These are phyloP conservation scores for Agelastica alni DNA, from an alignment of 2,888 invertebrate genomes.

Conservation along the genomic window DNA sequence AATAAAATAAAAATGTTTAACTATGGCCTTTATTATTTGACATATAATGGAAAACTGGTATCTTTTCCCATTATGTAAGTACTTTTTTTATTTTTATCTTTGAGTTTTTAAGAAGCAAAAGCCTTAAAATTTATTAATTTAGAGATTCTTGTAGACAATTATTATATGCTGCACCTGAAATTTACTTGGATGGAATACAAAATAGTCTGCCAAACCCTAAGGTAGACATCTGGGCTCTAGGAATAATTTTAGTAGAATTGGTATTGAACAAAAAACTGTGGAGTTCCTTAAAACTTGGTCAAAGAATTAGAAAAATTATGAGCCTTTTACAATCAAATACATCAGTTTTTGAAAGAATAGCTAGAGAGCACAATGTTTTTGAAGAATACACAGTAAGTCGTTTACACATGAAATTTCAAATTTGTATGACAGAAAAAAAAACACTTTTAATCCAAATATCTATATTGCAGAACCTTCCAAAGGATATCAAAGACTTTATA, in stretches of 20 bases:
- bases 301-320: conserved; percentile 74
- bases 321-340: conserved; percentile 67
- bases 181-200: conserved; percentile 67
- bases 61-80: conserved; percentile 85
- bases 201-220: conserved; percentile 63
- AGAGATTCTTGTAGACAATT: conserved; percentile 68
- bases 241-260: conserved; percentile 85
- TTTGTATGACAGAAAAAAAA: too few species aligned
- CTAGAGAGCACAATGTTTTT: conserved; percentile 76
- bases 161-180: conserved; percentile 82
- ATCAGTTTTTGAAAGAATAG: conserved; percentile 70
- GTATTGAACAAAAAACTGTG: conserved; percentile 72
- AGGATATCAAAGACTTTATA: conserved; percentile 65
- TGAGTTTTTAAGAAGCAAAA: neutral
- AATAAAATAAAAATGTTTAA: conserved; percentile 84
- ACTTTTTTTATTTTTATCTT: neutral
- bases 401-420: neutral
- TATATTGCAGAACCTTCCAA: conserved; percentile 63
- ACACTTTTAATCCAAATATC: too few species aligned
- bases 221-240: conserved; percentile 92
- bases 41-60: conserved; percentile 82
- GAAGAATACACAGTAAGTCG: conserved; percentile 65
- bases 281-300: conserved; percentile 74
- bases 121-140: neutral
- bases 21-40: conserved; percentile 93